phyloP scores from a whole-genome alignment of 2,113 vertebrate species.

The Rhombomys opimus region DNA sequence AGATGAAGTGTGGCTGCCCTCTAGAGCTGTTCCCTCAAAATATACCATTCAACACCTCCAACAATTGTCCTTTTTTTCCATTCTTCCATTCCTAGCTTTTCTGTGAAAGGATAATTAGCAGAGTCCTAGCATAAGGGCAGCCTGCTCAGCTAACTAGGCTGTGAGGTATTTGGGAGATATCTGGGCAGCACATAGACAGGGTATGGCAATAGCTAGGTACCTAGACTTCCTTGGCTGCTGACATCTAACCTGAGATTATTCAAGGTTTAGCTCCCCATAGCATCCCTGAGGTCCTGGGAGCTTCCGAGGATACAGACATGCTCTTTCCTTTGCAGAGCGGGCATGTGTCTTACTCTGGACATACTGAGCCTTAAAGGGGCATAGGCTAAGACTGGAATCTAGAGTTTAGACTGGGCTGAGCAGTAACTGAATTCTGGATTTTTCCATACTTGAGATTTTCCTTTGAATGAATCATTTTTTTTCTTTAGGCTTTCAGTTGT shows the following conservation, averaged over 20 bases:
- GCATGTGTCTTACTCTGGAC: neutral
- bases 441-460: neutral
- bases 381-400: neutral
- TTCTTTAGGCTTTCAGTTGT: neutral
- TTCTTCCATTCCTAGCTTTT: conserved; percentile 30
- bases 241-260: neutral
- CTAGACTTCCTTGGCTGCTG: neutral
- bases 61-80: conserved; percentile 56
- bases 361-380: neutral
- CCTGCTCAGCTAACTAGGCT: neutral
- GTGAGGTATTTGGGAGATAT: neutral
- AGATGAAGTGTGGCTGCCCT: neutral
- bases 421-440: neutral
- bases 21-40: neutral
- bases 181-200: neutral
- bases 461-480: neutral
- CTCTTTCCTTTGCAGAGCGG: neutral
- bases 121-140: neutral
- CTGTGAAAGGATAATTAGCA: conserved; percentile 61
- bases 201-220: neutral
- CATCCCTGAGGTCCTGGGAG: neutral
- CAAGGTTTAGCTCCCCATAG: no score
- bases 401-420: neutral
- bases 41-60: conserved; percentile 23
- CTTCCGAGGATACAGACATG: no score